Evolutionary conservation across 2,113 vertebrate genomes (phyloP).

Genomic region (Pangasianodon hypophthalmus): DNA sequence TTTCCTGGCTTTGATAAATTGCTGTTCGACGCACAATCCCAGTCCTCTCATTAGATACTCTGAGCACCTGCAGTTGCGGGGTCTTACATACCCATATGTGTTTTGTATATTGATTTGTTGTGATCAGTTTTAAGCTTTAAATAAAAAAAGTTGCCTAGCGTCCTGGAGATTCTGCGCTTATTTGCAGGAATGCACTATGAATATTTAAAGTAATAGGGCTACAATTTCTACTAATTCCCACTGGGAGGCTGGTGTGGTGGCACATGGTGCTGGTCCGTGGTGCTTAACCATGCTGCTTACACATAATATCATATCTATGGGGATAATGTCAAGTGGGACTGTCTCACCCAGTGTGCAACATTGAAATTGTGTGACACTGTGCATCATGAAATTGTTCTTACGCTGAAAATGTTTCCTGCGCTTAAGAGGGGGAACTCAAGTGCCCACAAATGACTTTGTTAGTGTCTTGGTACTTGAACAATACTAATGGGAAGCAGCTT

Average conservation of each 20-base stretch:
- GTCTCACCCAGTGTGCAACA: background rate
- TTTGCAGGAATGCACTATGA: background rate
- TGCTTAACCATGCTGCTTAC: background rate
- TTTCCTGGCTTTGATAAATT: background rate
- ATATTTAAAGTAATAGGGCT: background rate
- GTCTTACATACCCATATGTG: background rate
- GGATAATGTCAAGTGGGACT: background rate
- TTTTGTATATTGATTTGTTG: background rate
- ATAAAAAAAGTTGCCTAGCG: background rate
- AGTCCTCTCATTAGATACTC: background rate
- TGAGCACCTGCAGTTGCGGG: background rate
- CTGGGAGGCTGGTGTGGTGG: background rate
- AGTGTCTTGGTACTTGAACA: slow-evolving; percentile 12
- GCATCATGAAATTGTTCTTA: background rate
- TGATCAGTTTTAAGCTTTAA: background rate
- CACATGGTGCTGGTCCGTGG: background rate
- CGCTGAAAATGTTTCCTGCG: background rate
- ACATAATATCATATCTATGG: background rate
- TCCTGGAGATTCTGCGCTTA: background rate
- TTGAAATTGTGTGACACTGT: background rate
- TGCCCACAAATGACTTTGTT: slow-evolving; percentile 4
- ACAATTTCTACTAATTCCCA: background rate
- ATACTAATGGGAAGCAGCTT: background rate
- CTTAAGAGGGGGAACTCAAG: background rate
- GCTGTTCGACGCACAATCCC: background rate